Conservation (phyloP, 2,797 vertebrate genomes). For the Anabas testudineus region DNA sequence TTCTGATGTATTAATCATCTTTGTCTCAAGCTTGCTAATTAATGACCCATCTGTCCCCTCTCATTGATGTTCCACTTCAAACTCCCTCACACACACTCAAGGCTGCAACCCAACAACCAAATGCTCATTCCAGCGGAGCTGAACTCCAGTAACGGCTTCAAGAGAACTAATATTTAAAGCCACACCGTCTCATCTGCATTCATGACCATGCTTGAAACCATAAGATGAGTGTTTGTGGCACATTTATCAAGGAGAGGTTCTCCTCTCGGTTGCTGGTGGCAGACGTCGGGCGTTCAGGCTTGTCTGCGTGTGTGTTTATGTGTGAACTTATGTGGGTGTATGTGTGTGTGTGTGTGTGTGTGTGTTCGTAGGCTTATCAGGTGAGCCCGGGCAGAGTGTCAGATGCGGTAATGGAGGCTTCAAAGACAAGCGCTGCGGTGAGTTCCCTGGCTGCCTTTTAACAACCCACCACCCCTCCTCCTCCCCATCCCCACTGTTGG, state of each 20-base stretch:
- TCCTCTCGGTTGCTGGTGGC: slow-evolving; percentile 40
- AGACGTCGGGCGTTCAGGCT: slow-evolving; percentile 58
- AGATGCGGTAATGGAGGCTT: slow-evolving; percentile 88
- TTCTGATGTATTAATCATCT: slow-evolving; percentile 85
- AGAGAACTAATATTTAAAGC: slow-evolving; percentile 27
- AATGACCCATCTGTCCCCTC: slow-evolving; percentile 85
- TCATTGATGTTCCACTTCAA: slow-evolving; percentile 75
- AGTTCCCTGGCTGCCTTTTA: slow-evolving; percentile 83
- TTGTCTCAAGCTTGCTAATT: slow-evolving; percentile 82
- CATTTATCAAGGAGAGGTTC: slow-evolving; percentile 28
- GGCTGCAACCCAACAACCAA: slow-evolving; percentile 44
- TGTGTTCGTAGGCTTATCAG: slow-evolving; percentile 88
- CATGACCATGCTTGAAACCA: slow-evolving; percentile 3
- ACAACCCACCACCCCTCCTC: slow-evolving; percentile 27
- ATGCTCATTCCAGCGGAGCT: slow-evolving; percentile 39
- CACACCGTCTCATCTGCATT: slow-evolving; percentile 37
- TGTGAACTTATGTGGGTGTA: slow-evolving; percentile 76
- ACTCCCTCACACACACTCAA: slow-evolving; percentile 40
- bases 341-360: slow-evolving; percentile 83
- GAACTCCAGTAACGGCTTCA: slow-evolving; percentile 23
- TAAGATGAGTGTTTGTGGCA: slow-evolving; percentile 36
- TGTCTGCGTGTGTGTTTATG: slow-evolving; percentile 61
- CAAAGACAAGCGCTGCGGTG: slow-evolving; percentile 88
- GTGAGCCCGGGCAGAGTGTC: slow-evolving; percentile 89
- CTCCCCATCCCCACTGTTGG: slow-evolving; percentile 25